Evolutionary conservation across 2,797 vertebrate genomes (phyloP).

Genomic region (Megaceryle alcyon): DNA sequence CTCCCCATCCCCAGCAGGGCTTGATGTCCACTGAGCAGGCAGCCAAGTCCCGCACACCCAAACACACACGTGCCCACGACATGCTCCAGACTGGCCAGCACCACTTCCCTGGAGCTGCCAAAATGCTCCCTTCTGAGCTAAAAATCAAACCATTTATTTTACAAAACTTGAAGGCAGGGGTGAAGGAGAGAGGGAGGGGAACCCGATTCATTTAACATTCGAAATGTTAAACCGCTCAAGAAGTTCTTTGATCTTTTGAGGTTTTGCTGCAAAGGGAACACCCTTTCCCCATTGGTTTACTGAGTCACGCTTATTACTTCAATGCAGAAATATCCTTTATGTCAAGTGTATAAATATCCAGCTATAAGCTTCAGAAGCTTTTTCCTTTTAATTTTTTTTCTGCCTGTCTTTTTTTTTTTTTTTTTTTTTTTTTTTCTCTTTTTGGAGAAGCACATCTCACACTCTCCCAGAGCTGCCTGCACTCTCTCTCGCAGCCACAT

Average conservation of each 20-base stretch:
- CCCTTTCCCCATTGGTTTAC: constrained; percentile 71
- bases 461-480: background rate
- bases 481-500: background rate
- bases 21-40: background rate
- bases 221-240: constrained; percentile 67
- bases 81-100: background rate
- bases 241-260: constrained; percentile 72
- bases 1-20: background rate
- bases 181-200: constrained; percentile 59
- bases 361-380: constrained; percentile 61
- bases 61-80: rapidly evolving
- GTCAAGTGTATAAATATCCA: constrained; percentile 72
- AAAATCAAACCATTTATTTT: background rate
- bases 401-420: background rate
- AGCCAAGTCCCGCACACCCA: background rate
- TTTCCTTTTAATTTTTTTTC: background rate
- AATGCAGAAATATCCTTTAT: constrained; percentile 73
- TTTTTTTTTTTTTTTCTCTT: too few species aligned
- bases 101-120: rapidly evolving
- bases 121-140: background rate
- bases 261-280: constrained; percentile 73
- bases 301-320: constrained; percentile 73
- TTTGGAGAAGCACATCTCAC: rapidly evolving
- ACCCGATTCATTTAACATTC: constrained; percentile 45
- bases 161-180: constrained; percentile 6